Percentiles rank a stretch among this genome's conserved stretches.
These are phyloP conservation scores for Upupa epops DNA, from an alignment of 2,113 vertebrate species.

Conservation along the genomic window DNA sequence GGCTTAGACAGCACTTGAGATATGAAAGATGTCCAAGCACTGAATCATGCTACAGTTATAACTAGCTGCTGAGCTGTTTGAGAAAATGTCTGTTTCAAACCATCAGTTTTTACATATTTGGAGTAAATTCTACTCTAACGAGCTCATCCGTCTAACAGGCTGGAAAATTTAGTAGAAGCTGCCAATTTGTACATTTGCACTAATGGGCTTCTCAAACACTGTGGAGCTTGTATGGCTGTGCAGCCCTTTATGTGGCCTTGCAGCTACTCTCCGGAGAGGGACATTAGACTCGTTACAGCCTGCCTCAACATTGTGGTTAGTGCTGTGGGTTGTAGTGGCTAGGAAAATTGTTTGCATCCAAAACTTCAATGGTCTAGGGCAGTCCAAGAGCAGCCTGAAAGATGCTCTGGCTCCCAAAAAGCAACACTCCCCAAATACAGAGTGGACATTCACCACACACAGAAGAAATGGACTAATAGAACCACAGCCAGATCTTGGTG, in stretches of 20 bases:
- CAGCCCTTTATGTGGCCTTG: not conserved
- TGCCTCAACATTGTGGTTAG: not conserved
- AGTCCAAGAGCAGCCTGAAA: not conserved
- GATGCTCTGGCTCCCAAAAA: not conserved
- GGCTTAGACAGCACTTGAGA: not conserved
- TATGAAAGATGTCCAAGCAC: not conserved
- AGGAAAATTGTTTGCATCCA: not conserved
- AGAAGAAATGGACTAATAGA: not conserved
- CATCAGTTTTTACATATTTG: slow-evolving; percentile 43
- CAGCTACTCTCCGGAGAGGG: not conserved
- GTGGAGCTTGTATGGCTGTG: not conserved
- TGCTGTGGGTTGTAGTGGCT: not conserved
- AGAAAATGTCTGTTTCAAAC: slow-evolving; percentile 42
- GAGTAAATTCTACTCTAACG: slow-evolving; percentile 4
- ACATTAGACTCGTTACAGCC: not conserved
- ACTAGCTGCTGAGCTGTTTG: slow-evolving; percentile 2
- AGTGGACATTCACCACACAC: not conserved
- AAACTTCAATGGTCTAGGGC: not conserved
- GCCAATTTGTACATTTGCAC: slow-evolving; percentile 33
- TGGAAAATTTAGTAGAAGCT: slow-evolving; percentile 30
- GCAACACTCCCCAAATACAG: not conserved
- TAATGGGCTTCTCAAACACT: not conserved
- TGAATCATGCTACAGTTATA: slow-evolving; percentile 34
- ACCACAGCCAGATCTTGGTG: not conserved
- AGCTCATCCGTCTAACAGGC: slow-evolving; percentile 3